Evolutionary conservation across 1,140 invertebrate genomes (phyloP), one percentile per base, ranked within the genome.

Genomic region (Capitella teleta): DNA sequence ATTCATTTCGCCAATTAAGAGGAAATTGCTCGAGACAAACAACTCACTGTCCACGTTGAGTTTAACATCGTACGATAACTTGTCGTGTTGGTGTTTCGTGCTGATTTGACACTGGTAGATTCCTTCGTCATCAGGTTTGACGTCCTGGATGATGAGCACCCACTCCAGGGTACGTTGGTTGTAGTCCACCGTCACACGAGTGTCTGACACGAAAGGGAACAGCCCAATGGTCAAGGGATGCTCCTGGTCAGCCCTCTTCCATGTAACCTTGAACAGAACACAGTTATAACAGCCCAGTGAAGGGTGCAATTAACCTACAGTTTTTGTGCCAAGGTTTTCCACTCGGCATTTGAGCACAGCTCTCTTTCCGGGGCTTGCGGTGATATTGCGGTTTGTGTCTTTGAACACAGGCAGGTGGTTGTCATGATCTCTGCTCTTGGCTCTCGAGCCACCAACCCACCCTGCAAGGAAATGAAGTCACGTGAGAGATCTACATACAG

Each of bases 311-410:
- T 8, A 32, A n/a, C 83, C 81, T 66, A 87, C 86, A 68, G 84
- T 87, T 78, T 87, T 87, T 74, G 87, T 85, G 62, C 85, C 83
- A 18, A 89, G 75, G 50, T 86, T 72, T 56, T 83, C 85, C 61
- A 88, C 85, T 61, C 81, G 79, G 68, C 86, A 89, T 69, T 87
- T 84, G 51, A 88, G 76, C 60, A 80, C 80, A 37, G 84, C 82
- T 37, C 82, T 84, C 45, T 81, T 82, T 6, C 84, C 85, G 41
- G 84, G 78, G 55, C 86, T 82, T n/a, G 84, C 82, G 1, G 84
- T 86, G 48, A 86, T 79, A 62, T 84, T 85, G 37, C 77, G 74
- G 18, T 78, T 67, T 37, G 58, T 83, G 78, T 73, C 65, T 25
- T 45, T 24, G 40, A 45, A 51, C 5, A 28, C 24, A 5, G 49